Evolutionary conservation across 2,113 vertebrate genomes (phyloP).

Genomic region (Notiomystis cincta): DNA sequence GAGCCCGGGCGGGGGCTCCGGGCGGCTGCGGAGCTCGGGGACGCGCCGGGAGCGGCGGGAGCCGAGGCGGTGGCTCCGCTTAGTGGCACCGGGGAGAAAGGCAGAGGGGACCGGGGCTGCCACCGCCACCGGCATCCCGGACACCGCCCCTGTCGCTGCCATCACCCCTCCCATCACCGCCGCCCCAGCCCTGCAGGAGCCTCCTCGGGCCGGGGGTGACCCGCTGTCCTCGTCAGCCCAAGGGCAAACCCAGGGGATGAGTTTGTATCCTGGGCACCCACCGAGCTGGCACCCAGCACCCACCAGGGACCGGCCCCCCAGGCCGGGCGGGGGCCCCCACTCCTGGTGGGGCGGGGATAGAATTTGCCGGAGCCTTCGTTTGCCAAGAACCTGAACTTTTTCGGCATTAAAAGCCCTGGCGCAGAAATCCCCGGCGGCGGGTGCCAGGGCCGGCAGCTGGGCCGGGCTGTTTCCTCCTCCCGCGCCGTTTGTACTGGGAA

Average conservation of each 20-base stretch:
- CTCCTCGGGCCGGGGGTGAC: too few species aligned
- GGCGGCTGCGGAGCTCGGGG: background rate
- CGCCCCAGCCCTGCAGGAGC: background rate
- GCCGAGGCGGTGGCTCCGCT: background rate
- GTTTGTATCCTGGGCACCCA: background rate
- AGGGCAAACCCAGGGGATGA: too few species aligned
- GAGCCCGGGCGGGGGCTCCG: background rate
- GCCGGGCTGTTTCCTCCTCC: background rate
- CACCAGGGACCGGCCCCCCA: background rate
- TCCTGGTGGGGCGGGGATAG: background rate
- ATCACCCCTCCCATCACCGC: background rate
- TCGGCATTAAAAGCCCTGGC: background rate
- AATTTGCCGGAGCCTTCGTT: background rate
- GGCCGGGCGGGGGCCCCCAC: background rate
- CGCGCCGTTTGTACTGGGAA: background rate
- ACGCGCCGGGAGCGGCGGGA: background rate
- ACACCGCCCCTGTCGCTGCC: background rate
- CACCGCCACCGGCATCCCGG: background rate
- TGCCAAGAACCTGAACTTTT: background rate
- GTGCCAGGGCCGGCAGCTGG: conserved; percentile 13
- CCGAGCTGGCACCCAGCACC: background rate
- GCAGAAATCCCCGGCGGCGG: background rate
- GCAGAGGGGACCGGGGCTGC: background rate
- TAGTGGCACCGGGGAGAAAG: background rate
- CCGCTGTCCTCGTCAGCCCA: background rate